phyloP scores from a whole-genome alignment of 2,888 invertebrate species.

The Epiblema foenella region DNA sequence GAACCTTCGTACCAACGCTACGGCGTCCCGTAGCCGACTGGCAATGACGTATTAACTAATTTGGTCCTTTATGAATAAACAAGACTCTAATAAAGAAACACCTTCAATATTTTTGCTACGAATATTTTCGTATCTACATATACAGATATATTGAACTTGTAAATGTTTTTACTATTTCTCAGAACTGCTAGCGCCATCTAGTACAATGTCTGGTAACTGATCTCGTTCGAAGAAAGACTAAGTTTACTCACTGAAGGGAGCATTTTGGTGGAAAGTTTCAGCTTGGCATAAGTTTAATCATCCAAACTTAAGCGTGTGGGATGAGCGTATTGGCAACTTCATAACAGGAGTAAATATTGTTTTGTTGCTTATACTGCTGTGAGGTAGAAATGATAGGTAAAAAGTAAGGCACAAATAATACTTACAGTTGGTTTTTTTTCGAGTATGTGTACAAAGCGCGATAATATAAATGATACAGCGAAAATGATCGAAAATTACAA shows the following conservation, averaged over 20 bases:
- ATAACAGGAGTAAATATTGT: background rate
- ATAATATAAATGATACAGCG: no score
- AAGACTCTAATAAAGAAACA: background rate
- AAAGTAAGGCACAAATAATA: no score
- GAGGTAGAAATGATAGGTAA: background rate
- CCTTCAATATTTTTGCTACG: background rate
- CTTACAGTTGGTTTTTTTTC: no score
- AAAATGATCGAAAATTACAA: no score
- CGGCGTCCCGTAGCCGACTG: conserved; percentile 34
- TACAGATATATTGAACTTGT: background rate
- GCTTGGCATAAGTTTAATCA: conserved; percentile 20
- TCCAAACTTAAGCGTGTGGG: conserved; percentile 11
- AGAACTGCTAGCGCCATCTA: conserved; percentile 35
- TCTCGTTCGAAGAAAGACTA: background rate
- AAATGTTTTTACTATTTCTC: conserved; percentile 5
- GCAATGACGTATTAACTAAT: background rate
- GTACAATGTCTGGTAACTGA: background rate
- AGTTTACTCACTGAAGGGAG: conserved; percentile 5
- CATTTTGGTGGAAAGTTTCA: conserved; percentile 14
- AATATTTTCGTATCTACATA: background rate
- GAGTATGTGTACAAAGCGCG: no score
- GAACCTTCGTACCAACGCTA: conserved; percentile 36
- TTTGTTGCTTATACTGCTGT: background rate
- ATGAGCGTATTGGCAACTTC: conserved; percentile 7
- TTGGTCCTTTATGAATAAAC: background rate